Percentiles rank a stretch among this genome's conserved stretches.
Conservation (phyloP, 2,888 invertebrate genomes). For the Euplagia quadripunctaria region DNA sequence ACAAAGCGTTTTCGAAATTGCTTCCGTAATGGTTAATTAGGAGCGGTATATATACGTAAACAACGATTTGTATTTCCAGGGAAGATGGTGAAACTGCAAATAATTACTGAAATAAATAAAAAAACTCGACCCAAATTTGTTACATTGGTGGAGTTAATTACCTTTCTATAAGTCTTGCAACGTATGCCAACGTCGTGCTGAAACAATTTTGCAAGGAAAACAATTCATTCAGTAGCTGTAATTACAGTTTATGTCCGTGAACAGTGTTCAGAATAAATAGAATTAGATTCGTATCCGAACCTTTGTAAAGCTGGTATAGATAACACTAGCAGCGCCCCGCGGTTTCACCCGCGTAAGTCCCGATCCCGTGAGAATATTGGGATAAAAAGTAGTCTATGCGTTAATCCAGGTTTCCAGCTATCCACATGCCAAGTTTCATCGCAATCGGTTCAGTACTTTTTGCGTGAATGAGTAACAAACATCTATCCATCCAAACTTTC, state of each 20-base stretch:
- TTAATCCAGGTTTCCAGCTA: too few relatives aligned
- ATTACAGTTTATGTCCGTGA: constrained; percentile 25
- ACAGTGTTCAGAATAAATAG: constrained; percentile 16
- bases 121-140: constrained; percentile 37
- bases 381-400: too few relatives aligned
- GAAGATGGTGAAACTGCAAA: constrained; percentile 36
- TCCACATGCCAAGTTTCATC: too few relatives aligned
- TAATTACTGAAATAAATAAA: constrained; percentile 43
- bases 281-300: constrained; percentile 20
- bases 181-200: constrained; percentile 36
- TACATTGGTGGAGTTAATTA: constrained; percentile 52
- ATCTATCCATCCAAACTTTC: too few relatives aligned
- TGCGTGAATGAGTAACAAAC: too few relatives aligned
- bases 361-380: too few relatives aligned
- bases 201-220: constrained; percentile 35
- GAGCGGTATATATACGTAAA: constrained; percentile 34
- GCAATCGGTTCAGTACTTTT: too few relatives aligned
- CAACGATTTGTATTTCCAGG: constrained; percentile 33
- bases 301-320: constrained; percentile 9
- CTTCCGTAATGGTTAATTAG: constrained; percentile 39
- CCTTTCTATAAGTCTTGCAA: constrained; percentile 23
- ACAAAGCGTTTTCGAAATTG: constrained; percentile 20
- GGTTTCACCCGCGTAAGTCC: too few relatives aligned
- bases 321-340: too few relatives aligned
- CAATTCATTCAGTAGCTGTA: constrained; percentile 29